A percentile compares a stretch with the other conserved stretches of the same genome.
Evolutionary conservation across 2,113 vertebrate species (phyloP).

Genomic region (Gadus chalcogrammus): DNA sequence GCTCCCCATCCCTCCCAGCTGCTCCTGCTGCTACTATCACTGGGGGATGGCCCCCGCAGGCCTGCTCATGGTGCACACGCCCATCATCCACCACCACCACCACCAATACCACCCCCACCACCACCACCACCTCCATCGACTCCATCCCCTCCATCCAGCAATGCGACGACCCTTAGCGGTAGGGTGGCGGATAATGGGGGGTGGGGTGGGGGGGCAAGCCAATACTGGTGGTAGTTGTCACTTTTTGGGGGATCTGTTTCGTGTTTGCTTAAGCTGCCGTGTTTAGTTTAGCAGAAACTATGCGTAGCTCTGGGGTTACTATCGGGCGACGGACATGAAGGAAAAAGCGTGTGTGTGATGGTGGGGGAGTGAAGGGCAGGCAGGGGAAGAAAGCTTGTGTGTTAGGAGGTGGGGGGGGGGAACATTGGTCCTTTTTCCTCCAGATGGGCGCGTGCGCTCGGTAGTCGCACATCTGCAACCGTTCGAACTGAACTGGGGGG

Average conservation of each 20-base stretch:
- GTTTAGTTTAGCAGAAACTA: background rate
- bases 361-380: slow-evolving; percentile 19
- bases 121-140: no score
- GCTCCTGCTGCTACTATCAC: slow-evolving; percentile 5
- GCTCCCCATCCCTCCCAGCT: slow-evolving; percentile 18
- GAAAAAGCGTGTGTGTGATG: slow-evolving; percentile 6
- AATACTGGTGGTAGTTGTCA: no score
- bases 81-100: no score
- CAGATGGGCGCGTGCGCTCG: slow-evolving; percentile 66
- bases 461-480: slow-evolving; percentile 68
- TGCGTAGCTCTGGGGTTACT: no score
- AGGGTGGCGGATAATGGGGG: no score
- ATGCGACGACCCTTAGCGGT: no score
- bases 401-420: slow-evolving; percentile 28
- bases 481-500: slow-evolving; percentile 59
- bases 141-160: no score
- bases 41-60: slow-evolving; percentile 60
- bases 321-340: background rate
- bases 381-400: background rate
- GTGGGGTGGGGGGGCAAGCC: no score
- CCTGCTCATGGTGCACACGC: slow-evolving; percentile 21
- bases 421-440: slow-evolving; percentile 28
- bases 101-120: no score
- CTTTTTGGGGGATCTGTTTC: no score
- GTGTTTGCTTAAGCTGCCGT: no score